Conservation (phyloP, 2,797 vertebrate species). For the Hafferia zeledoni region DNA sequence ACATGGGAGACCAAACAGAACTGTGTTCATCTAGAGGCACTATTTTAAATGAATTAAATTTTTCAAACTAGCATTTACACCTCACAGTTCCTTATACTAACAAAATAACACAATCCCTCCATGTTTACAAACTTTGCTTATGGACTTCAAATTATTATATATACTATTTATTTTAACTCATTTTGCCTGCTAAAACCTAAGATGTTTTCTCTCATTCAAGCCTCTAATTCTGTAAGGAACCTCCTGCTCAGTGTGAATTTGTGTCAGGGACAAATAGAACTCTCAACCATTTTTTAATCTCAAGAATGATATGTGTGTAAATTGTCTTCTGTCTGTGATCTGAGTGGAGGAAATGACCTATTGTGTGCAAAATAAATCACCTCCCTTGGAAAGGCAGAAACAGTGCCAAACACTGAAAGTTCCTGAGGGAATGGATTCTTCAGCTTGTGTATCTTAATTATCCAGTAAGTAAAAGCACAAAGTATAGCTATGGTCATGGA, state of each 20-base stretch:
- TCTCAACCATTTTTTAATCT: background rate
- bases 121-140: background rate
- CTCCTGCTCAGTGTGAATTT: background rate
- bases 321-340: background rate
- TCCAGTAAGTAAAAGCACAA: background rate
- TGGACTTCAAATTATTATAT: background rate
- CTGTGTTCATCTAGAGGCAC: background rate
- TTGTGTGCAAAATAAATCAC: background rate
- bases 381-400: background rate
- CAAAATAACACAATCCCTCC: background rate
- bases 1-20: background rate
- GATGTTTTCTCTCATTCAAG: fast-evolving
- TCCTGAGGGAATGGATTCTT: background rate
- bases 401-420: background rate
- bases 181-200: background rate
- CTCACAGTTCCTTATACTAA: background rate
- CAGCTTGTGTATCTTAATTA: background rate
- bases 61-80: background rate
- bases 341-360: background rate
- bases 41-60: background rate
- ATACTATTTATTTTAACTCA: background rate
- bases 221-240: background rate
- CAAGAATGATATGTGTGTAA: background rate
- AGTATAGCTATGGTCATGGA: background rate
- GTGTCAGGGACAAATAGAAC: background rate